A percentile compares a stretch with the other conserved stretches of the same genome.
These are phyloP conservation scores for Agapetus fuscipes DNA, from an alignment of 2,888 invertebrate genomes.

Conservation along the genomic window DNA sequence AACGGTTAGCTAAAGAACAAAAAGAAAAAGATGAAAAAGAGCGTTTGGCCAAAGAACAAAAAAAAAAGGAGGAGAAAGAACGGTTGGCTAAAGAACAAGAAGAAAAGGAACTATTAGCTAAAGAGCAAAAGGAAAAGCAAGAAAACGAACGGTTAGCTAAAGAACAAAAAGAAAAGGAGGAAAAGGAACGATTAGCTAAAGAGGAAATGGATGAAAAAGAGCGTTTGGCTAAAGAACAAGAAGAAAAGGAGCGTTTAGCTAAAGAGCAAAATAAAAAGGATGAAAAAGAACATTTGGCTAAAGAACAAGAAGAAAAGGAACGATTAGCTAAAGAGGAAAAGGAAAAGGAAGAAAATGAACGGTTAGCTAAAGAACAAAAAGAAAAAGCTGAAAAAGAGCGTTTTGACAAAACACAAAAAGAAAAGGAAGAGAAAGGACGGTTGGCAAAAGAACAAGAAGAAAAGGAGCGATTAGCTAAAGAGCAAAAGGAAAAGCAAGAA, in stretches of 20 bases:
- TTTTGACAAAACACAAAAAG: constrained; percentile 21
- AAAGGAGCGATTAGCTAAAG: constrained; percentile 14
- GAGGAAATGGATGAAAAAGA: constrained; percentile 10
- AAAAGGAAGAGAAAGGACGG: constrained; percentile 21
- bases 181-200: constrained; percentile 13
- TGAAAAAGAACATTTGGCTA: constrained; percentile 14
- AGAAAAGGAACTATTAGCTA: constrained; percentile 15
- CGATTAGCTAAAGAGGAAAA: constrained; percentile 22
- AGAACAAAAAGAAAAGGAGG: constrained; percentile 11
- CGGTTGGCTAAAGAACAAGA: constrained; percentile 16
- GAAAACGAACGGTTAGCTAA: constrained; percentile 18
- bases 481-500: constrained; percentile 20
- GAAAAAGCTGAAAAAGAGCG: constrained; percentile 22
- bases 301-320: constrained; percentile 23
- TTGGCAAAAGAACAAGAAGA: constrained; percentile 16
- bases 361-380: constrained; percentile 29
- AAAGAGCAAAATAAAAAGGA: constrained; percentile 14
- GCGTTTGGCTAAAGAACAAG: constrained; percentile 18
- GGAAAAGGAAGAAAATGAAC: constrained; percentile 23
- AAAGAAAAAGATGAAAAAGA: constrained; percentile 24
- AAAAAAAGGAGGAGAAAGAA: constrained; percentile 21
- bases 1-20: constrained; percentile 28
- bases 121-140: constrained; percentile 14
- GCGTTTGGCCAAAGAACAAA: constrained; percentile 20
- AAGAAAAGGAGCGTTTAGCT: constrained; percentile 14